Conservation (phyloP, 2,113 vertebrate genomes). For the Numida meleagris region DNA sequence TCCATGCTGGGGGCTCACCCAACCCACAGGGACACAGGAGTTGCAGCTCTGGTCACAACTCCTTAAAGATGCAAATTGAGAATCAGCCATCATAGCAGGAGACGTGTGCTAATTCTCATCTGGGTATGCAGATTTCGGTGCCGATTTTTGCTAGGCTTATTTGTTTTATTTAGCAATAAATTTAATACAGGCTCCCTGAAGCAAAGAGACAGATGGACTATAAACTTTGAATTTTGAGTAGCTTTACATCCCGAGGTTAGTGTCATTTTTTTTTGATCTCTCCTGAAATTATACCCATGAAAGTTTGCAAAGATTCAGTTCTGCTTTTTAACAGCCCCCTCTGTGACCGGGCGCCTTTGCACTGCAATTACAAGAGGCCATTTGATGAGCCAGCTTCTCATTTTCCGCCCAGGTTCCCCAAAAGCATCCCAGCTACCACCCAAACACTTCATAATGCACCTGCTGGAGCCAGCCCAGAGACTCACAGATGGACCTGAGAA, state of each 20-base stretch:
- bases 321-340: conserved; percentile 44
- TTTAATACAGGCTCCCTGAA: conserved; percentile 81
- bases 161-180: conserved; percentile 84
- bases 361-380: background rate
- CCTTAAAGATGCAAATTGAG: conserved; percentile 86
- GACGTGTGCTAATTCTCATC: conserved; percentile 78
- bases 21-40: background rate
- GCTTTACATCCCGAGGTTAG: conserved; percentile 67
- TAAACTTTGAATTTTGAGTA: conserved; percentile 81
- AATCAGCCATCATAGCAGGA: conserved; percentile 76
- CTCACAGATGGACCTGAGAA: background rate
- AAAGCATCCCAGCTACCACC: background rate
- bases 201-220: conserved; percentile 82
- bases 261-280: conserved; percentile 62
- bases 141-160: conserved; percentile 75
- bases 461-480: background rate
- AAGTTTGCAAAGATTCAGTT: conserved; percentile 69
- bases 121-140: conserved; percentile 76
- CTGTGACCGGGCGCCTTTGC: background rate
- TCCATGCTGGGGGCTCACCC: background rate
- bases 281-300: conserved; percentile 76
- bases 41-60: conserved; percentile 74
- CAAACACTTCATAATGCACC: background rate
- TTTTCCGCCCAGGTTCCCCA: background rate
- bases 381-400: background rate